Evolutionary conservation across 2,113 vertebrate species (phyloP).

Genomic region (Gallinago jamesoni): DNA sequence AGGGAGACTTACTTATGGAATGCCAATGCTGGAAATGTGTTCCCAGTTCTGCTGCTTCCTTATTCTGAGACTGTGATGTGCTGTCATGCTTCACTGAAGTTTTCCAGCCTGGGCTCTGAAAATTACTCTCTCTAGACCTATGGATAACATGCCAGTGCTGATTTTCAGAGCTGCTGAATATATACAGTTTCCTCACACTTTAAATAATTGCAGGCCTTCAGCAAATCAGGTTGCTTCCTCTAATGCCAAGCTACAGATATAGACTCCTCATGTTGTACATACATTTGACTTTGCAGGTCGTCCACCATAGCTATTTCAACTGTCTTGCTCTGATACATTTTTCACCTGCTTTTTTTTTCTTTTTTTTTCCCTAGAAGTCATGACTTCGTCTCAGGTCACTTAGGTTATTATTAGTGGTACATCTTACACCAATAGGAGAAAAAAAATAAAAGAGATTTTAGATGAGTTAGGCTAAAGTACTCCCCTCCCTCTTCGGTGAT

Average conservation of each 20-base stretch:
- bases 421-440: neutral
- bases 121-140: neutral
- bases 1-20: neutral
- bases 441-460: neutral
- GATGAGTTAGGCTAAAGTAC: neutral
- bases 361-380: neutral
- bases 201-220: neutral
- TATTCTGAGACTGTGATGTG: neutral
- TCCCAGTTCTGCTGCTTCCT: neutral
- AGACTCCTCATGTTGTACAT: neutral
- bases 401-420: neutral
- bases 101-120: neutral
- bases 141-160: neutral
- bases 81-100: neutral
- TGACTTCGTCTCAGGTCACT: neutral
- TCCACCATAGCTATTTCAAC: neutral
- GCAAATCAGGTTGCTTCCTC: neutral
- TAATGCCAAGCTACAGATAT: neutral
- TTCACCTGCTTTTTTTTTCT: neutral
- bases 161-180: neutral
- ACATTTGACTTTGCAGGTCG: neutral
- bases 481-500: neutral
- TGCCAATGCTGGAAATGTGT: neutral
- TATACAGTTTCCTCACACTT: neutral
- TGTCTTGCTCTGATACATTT: neutral